Conservation (phyloP, 2,113 vertebrate species). For the Pomatostomus ruficeps region DNA sequence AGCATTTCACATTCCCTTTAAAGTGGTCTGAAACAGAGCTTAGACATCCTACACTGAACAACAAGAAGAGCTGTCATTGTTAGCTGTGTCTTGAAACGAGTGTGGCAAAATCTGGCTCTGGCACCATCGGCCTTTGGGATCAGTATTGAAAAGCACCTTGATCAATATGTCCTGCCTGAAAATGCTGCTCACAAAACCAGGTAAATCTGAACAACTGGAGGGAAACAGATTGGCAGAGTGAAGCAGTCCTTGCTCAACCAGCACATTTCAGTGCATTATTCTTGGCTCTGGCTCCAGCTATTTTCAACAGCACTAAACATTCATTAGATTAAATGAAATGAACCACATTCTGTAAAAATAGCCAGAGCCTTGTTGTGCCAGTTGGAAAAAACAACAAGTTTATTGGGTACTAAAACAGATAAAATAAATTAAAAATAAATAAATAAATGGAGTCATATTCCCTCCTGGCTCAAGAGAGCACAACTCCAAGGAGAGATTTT, state of each 20-base stretch:
- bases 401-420: constrained; percentile 42
- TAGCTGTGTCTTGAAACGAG: neutral
- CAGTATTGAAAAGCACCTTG: neutral
- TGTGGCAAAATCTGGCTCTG: neutral
- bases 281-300: constrained; percentile 42
- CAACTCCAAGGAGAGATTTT: constrained; percentile 1
- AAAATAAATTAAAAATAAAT: constrained; percentile 42
- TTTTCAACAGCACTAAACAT: constrained; percentile 52
- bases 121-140: neutral
- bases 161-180: neutral
- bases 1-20: neutral
- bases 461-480: neutral
- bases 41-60: neutral
- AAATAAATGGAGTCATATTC: constrained; percentile 21
- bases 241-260: constrained; percentile 3
- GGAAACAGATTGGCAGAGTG: neutral
- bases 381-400: constrained; percentile 49
- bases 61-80: neutral
- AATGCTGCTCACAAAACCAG: neutral
- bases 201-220: neutral
- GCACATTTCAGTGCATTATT: constrained; percentile 52
- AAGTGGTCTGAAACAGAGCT: neutral
- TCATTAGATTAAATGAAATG: constrained; percentile 59
- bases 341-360: constrained; percentile 54
- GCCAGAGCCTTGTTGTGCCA: neutral